Percentiles rank a stretch among this genome's conserved stretches.
These are phyloP conservation scores for Amphipoea oculea DNA, from an alignment of 2,888 invertebrate species.

Conservation along the genomic window DNA sequence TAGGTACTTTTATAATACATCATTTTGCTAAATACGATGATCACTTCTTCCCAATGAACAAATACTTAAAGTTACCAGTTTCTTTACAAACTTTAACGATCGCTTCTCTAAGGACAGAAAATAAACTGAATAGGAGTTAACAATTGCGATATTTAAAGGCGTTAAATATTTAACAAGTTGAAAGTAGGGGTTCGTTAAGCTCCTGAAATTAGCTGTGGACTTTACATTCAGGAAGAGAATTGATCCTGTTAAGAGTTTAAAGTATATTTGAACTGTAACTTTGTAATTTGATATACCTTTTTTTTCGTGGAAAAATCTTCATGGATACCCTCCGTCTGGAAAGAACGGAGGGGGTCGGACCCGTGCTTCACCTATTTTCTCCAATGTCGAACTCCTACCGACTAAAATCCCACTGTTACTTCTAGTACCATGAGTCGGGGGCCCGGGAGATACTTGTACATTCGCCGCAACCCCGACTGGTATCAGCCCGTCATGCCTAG, in stretches of 20 bases:
- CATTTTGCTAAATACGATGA: too few species aligned
- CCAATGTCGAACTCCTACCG: too few species aligned
- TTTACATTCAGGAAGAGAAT: constrained; percentile 25
- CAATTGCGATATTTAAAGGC: constrained; percentile 14
- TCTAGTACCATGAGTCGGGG: too few species aligned
- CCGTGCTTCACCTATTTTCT: too few species aligned
- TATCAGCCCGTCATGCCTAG: too few species aligned
- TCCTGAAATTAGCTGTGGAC: constrained; percentile 33
- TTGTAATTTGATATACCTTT: neutral
- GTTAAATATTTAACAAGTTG: constrained; percentile 46
- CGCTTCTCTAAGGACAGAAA: neutral
- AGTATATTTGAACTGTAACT: constrained; percentile 29
- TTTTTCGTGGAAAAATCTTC: too few species aligned
- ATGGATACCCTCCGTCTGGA: too few species aligned
- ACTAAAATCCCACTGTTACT: too few species aligned
- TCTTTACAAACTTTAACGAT: neutral
- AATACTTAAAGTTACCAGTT: neutral
- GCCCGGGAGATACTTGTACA: too few species aligned
- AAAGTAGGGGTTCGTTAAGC: constrained; percentile 45
- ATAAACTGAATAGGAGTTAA: constrained; percentile 2
- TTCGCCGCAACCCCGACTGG: too few species aligned
- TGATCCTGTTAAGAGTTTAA: constrained; percentile 44
- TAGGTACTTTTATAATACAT: too few species aligned
- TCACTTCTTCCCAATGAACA: neutral
- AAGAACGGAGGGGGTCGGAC: too few species aligned